Percentiles rank a stretch among this genome's conserved stretches.
phyloP scores from a whole-genome alignment of 1,140 invertebrate genomes.

The Bombus turneri region DNA sequence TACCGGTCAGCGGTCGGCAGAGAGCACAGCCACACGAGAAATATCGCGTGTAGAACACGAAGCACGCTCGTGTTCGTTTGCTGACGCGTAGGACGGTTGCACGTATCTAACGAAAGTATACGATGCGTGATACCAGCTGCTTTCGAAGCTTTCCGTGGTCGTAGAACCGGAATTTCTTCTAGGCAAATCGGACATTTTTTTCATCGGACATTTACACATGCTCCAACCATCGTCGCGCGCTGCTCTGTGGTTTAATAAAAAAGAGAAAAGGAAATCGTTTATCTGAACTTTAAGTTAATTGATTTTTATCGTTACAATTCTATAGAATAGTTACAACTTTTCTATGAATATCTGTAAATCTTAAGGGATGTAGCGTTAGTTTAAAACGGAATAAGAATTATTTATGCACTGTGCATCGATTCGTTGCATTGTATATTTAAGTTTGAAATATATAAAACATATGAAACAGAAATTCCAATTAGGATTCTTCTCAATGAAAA shows the following conservation, averaged over 20 bases:
- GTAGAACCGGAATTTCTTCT: constrained; percentile 28
- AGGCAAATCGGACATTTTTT: constrained; percentile 1
- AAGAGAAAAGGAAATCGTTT: neutral
- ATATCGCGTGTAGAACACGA: constrained; percentile 56
- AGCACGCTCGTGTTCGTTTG: constrained; percentile 34
- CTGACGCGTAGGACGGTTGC: constrained; percentile 40
- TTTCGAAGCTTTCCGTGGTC: neutral
- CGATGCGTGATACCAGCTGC: constrained; percentile 30
- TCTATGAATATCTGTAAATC: too few species aligned
- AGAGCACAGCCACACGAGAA: constrained; percentile 23
- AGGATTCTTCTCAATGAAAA: too few species aligned
- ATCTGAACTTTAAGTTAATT: neutral
- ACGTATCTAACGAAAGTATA: constrained; percentile 38
- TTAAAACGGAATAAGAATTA: too few species aligned
- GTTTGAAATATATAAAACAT: too few species aligned
- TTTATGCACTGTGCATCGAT: too few species aligned
- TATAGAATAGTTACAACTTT: too few species aligned
- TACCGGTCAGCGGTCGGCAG: constrained; percentile 51
- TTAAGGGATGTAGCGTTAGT: too few species aligned
- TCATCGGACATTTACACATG: neutral
- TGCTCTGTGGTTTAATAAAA: too few species aligned
- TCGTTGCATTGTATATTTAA: too few species aligned
- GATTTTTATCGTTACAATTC: too few species aligned
- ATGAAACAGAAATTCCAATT: too few species aligned
- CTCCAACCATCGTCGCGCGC: neutral